A percentile compares a stretch with the other conserved stretches of the same genome.
phyloP scores from a whole-genome alignment of 1,140 invertebrate species.

The Phymorhynchus buccinoides region DNA sequence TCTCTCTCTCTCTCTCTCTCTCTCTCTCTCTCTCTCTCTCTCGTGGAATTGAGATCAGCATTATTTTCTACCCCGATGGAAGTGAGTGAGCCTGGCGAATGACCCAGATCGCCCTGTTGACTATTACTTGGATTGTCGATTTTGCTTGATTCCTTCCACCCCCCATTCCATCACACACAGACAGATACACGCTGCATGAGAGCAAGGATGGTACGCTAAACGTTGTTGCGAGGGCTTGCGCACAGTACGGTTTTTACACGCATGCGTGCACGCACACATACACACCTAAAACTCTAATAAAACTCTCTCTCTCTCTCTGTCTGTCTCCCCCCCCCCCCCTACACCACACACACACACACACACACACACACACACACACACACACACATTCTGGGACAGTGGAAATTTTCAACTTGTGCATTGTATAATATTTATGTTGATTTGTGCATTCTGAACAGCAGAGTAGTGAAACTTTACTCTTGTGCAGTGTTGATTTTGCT shows the following conservation, averaged over 20 bases:
- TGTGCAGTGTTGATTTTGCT: no score
- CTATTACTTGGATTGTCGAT: neutral
- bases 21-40: neutral
- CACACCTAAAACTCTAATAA: neutral
- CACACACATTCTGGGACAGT: neutral
- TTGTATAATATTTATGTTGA: no score
- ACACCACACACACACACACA: neutral
- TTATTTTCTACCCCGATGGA: neutral
- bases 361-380: neutral
- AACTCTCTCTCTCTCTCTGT: no score
- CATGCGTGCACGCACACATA: neutral
- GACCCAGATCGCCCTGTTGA: neutral
- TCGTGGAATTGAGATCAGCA: neutral
- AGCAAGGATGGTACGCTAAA: no score
- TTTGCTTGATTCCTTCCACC: neutral
- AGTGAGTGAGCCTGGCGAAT: neutral
- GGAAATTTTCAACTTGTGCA: no score
- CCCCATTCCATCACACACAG: neutral
- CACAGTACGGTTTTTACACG: no score
- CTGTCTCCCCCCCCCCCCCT: no score
- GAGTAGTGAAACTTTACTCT: no score
- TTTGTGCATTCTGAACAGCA: no score
- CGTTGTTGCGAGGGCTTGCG: no score
- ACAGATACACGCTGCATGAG: neutral
- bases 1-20: no score